These are phyloP conservation scores for Hippocampus kuda DNA, from an alignment of 2,797 vertebrate species.

Conservation along the genomic window DNA sequence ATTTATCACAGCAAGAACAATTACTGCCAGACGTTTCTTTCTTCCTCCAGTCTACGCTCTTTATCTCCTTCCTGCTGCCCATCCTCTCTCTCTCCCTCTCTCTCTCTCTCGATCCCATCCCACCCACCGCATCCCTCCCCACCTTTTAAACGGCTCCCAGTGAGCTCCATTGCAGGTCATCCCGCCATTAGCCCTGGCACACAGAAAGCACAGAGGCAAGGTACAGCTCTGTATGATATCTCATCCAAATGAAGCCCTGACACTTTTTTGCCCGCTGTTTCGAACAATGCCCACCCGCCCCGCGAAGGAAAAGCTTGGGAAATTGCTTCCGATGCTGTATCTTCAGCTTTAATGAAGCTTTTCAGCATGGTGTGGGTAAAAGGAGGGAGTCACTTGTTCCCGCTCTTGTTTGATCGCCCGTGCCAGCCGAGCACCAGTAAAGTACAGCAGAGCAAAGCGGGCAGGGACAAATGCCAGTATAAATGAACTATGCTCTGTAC, in stretches of 20 bases:
- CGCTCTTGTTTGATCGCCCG: slow-evolving; percentile 51
- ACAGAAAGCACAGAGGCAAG: slow-evolving; percentile 28
- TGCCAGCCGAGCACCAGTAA: slow-evolving; percentile 26
- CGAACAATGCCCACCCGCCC: slow-evolving; percentile 54
- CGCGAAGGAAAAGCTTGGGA: slow-evolving; percentile 47
- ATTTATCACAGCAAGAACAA: slow-evolving; percentile 69
- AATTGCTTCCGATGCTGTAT: slow-evolving; percentile 62
- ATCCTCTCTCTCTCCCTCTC: slow-evolving; percentile 19
- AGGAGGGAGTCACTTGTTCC: slow-evolving; percentile 38
- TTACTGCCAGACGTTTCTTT: slow-evolving; percentile 67
- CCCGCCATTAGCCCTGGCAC: slow-evolving; percentile 57
- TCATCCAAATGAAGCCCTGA: slow-evolving; percentile 49
- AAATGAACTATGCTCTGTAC: slow-evolving; percentile 32
- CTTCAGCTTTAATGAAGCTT: slow-evolving; percentile 61
- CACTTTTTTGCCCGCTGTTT: slow-evolving; percentile 41
- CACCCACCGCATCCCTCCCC: slow-evolving; percentile 9
- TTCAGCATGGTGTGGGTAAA: slow-evolving; percentile 35
- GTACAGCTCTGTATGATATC: slow-evolving; percentile 49
- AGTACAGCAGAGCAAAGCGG: slow-evolving; percentile 20
- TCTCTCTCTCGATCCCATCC: slow-evolving; percentile 16
- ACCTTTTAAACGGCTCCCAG: slow-evolving; percentile 44
- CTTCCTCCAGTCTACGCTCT: slow-evolving; percentile 39
- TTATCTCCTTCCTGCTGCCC: slow-evolving; percentile 36
- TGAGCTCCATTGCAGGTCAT: slow-evolving; percentile 60
- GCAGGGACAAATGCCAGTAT: slow-evolving; percentile 24